These are phyloP conservation scores for Apostichopus japonicus DNA, from an alignment of 35 echinoderm and acorn worm genomes.

Conservation along the genomic window DNA sequence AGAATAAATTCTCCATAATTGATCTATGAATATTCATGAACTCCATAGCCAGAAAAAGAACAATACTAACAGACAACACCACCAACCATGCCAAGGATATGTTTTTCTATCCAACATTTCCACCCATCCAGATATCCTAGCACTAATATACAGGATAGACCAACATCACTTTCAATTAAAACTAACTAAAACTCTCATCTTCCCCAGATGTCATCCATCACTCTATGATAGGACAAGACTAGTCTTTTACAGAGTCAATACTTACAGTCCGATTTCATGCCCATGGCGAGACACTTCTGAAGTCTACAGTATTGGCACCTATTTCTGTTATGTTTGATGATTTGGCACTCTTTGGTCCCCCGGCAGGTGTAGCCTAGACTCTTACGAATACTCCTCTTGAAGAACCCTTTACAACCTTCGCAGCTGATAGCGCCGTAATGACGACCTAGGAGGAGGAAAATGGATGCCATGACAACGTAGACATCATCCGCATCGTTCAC, in stretches of 20 bases:
- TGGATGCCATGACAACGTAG: not conserved
- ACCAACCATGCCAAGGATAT: too few relatives aligned
- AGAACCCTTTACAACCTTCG: slow-evolving; percentile 99
- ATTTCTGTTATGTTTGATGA: slow-evolving; percentile 97
- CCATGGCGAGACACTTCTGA: slow-evolving; percentile 94
- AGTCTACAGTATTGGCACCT: slow-evolving; percentile 96
- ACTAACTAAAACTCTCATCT: too few relatives aligned
- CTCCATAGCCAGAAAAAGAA: too few relatives aligned
- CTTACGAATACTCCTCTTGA: slow-evolving; percentile 97
- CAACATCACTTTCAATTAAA: too few relatives aligned
- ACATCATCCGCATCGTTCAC: not conserved
- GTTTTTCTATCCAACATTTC: too few relatives aligned
- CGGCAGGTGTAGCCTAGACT: slow-evolving; percentile 93
- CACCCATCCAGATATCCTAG: too few relatives aligned
- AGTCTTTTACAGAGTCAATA: slow-evolving; percentile 42
- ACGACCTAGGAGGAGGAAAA: slow-evolving; percentile 70
- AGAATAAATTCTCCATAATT: too few relatives aligned
- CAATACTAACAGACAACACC: too few relatives aligned
- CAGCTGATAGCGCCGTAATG: slow-evolving; percentile 99
- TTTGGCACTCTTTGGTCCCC: slow-evolving; percentile 94
- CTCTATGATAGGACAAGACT: too few relatives aligned
- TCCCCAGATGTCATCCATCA: too few relatives aligned
- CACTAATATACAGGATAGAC: too few relatives aligned
- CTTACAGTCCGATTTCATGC: slow-evolving; percentile 99
- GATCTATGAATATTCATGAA: too few relatives aligned